Evolutionary conservation across 1,140 invertebrate genomes (phyloP).

Genomic region (Spodoptera litura): DNA sequence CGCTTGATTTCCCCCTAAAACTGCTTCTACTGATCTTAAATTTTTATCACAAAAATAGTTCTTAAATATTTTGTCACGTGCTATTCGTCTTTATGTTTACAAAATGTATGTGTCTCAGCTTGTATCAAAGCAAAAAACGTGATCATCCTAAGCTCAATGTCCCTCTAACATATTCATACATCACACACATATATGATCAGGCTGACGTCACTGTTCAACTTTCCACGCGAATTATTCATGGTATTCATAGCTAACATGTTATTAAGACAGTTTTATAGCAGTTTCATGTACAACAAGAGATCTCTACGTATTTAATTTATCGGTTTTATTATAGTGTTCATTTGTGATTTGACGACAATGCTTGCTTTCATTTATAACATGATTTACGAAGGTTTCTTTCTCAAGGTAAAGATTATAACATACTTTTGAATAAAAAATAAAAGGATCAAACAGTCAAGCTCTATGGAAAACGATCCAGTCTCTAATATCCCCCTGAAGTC

Average conservation of each 20-base stretch:
- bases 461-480: too few species aligned
- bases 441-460: too few species aligned
- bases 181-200: slow-evolving; percentile 49
- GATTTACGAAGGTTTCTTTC: neutral
- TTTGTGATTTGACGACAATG: neutral
- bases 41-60: neutral
- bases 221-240: slow-evolving; percentile 47
- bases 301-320: neutral
- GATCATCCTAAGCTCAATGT: slow-evolving; percentile 5
- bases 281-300: slow-evolving; percentile 26
- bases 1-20: neutral
- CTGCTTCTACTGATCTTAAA: neutral
- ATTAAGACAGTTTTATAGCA: slow-evolving; percentile 31
- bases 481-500: too few species aligned
- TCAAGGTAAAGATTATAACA: too few species aligned
- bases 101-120: neutral
- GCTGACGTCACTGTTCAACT: slow-evolving; percentile 50
- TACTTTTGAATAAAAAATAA: too few species aligned
- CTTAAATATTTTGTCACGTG: neutral
- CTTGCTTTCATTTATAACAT: neutral
- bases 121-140: slow-evolving; percentile 3
- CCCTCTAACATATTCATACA: slow-evolving; percentile 40
- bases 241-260: slow-evolving; percentile 29
- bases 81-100: neutral
- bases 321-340: neutral